Base-by-base conservation (phyloP, 37 sponge, comb jelly and placozoan genomes). In the Chondrilla cf. caribensis region DNA sequence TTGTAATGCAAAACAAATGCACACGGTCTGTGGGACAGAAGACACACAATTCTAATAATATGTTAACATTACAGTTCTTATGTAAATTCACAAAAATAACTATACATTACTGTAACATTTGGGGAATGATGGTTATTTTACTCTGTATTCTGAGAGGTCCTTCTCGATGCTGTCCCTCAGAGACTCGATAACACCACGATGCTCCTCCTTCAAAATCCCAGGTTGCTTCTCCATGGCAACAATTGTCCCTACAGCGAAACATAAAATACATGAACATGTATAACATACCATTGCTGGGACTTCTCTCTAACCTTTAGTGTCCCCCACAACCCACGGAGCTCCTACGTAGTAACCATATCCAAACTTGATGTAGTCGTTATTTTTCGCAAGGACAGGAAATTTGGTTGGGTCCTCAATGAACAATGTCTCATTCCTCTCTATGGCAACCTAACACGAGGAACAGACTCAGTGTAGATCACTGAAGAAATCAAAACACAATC, bases 331-430 rank as follows among this genome's bases (percentile, higher is more conserved):
- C 87, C 87, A 86, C 31, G 87, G 87, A 7, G 82, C 87, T n/a
- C 87, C 87, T 9, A 81, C 77, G 60, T 86, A 86, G 87, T 86
- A 86, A 51, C 77, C 67, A n/a, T 81, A 86, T 37, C 82, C 82
- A 60, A 76, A 86, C 24, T 81, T 86, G 54, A 81, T 47, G 3
- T 31, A 73, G 31, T 80, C 81, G 7, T 86, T 82, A 73, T 86
- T 86, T 65, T 86, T 75, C 54, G 71, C 82, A 29, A 85, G 51
- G 44, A 76, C 82, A 37, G 87, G 77, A 2, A 86, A 36, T 54
- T 81, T 81, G 77, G 51, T 75, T 2, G 82, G 87, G 54, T 81
- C 87, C 60, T 75, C 81, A 43, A 86, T 54, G 35, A 86, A 86
- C 78, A 86, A 62, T 17, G 87, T 60, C 54, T 38, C 54, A 54